Conservation (phyloP, 2,113 vertebrate species). For the Psilopsiagon aymara region DNA sequence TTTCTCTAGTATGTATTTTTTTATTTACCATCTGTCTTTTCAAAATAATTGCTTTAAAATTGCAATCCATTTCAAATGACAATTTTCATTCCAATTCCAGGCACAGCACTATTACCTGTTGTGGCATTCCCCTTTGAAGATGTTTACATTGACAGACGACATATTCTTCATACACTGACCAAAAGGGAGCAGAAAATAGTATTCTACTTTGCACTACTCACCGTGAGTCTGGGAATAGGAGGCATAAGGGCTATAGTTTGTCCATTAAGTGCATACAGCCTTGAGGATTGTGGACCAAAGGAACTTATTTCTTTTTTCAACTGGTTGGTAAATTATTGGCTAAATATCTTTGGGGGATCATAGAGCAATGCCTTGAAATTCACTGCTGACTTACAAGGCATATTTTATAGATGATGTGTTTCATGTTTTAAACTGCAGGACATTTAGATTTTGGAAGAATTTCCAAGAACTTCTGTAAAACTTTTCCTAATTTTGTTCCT, state of each 20-base stretch:
- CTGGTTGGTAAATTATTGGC: conserved; percentile 77
- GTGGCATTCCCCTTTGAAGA: conserved; percentile 92
- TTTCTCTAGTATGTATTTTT: neutral
- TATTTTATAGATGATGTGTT: neutral
- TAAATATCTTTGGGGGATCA: neutral
- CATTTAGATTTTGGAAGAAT: neutral
- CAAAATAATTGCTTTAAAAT: neutral
- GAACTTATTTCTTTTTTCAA: conserved; percentile 87
- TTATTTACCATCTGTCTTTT: neutral
- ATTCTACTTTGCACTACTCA: conserved; percentile 84
- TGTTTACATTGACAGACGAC: conserved; percentile 80
- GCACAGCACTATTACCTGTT: conserved; percentile 85
- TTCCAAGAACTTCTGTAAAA: neutral
- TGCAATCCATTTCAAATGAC: neutral
- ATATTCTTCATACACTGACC: conserved; percentile 74
- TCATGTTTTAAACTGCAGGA: neutral
- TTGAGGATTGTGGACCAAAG: conserved; percentile 77
- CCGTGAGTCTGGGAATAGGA: conserved; percentile 84
- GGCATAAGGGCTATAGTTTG: conserved; percentile 87
- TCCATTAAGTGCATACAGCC: conserved; percentile 80
- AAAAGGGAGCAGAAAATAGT: conserved; percentile 80
- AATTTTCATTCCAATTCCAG: conserved; percentile 61
- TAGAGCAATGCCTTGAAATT: neutral
- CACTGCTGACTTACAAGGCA: neutral
- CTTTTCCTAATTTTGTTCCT: neutral